A percentile compares a stretch with the other conserved stretches of the same genome.
These are phyloP conservation scores for Lepus europaeus DNA, from an alignment of 2,113 vertebrate genomes.

Conservation along the genomic window DNA sequence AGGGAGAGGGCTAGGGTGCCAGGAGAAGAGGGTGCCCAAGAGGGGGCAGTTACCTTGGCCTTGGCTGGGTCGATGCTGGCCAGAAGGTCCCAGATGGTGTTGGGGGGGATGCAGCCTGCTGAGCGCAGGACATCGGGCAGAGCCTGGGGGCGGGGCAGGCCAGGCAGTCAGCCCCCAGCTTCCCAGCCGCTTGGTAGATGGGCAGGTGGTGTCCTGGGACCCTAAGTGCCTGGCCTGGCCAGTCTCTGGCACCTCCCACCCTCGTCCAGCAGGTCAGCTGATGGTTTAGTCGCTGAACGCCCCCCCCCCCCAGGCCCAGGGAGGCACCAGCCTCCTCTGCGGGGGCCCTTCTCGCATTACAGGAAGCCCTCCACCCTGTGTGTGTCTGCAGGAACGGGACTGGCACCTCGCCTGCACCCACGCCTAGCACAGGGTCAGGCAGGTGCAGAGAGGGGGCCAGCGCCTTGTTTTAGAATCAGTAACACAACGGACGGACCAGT, in stretches of 20 bases:
- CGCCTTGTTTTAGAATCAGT: not conserved
- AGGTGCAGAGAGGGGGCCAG: not conserved
- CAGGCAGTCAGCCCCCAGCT: conserved; percentile 3
- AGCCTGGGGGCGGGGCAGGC: conserved; percentile 52
- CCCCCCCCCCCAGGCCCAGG: not conserved
- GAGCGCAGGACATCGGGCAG: conserved; percentile 71
- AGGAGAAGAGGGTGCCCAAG: not conserved
- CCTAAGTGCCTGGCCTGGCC: not conserved
- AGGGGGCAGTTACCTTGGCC: conserved; percentile 55
- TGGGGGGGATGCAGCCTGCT: conserved; percentile 70
- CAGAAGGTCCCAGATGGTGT: conserved; percentile 77
- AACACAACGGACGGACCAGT: not conserved
- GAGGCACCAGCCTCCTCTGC: not conserved
- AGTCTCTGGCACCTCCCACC: not conserved
- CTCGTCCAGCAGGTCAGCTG: not conserved
- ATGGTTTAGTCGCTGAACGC: not conserved
- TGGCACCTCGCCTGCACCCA: not conserved
- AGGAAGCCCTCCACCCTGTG: not conserved
- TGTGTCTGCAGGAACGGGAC: not conserved
- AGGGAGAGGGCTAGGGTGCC: not conserved
- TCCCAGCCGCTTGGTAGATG: not conserved
- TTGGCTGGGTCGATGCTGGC: conserved; percentile 62
- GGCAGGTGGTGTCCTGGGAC: no score
- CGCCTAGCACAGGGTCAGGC: not conserved
- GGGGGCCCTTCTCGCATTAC: not conserved